Evolutionary conservation across 2,888 invertebrate species (phyloP).

Genomic region (Sinopyrophorus schimmeli): DNA sequence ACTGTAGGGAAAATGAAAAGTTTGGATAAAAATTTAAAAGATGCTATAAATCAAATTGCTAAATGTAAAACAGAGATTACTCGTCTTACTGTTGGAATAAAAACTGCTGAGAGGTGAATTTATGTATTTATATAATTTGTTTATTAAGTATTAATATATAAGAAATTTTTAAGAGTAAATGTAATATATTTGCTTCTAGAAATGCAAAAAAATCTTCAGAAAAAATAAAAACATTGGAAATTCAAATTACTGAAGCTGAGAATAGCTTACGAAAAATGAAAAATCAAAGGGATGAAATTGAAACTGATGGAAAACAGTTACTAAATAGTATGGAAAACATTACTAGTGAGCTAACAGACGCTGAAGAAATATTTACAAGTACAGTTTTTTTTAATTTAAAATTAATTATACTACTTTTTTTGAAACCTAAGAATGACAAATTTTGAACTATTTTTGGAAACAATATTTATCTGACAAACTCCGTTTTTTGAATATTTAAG

Average conservation of each 20-base stretch:
- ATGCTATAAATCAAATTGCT: constrained; percentile 69
- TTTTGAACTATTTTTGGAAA: too few species aligned
- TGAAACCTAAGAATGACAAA: too few species aligned
- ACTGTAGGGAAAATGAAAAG: constrained; percentile 70
- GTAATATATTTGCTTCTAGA: constrained; percentile 54
- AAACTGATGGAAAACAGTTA: constrained; percentile 60
- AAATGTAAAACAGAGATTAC: constrained; percentile 71
- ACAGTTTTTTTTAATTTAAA: constrained; percentile 19
- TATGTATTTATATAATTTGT: not conserved
- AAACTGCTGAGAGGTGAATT: constrained; percentile 62
- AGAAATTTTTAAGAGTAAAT: too few species aligned
- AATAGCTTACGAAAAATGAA: constrained; percentile 64
- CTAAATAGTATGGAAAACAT: constrained; percentile 62
- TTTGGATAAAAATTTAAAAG: constrained; percentile 72
- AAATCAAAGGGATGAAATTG: constrained; percentile 62
- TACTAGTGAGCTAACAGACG: constrained; percentile 61
- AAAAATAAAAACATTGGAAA: constrained; percentile 73
- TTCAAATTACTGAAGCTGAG: constrained; percentile 71
- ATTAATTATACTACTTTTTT: too few species aligned
- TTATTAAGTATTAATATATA: not conserved
- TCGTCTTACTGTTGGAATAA: constrained; percentile 69
- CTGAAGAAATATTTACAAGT: constrained; percentile 60
- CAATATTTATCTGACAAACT: too few species aligned
- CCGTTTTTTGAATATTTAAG: too few species aligned
- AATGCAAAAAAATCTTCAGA: constrained; percentile 77